These are phyloP conservation scores for Tautogolabrus adspersus DNA, from an alignment of 2,113 vertebrate genomes.

Conservation along the genomic window DNA sequence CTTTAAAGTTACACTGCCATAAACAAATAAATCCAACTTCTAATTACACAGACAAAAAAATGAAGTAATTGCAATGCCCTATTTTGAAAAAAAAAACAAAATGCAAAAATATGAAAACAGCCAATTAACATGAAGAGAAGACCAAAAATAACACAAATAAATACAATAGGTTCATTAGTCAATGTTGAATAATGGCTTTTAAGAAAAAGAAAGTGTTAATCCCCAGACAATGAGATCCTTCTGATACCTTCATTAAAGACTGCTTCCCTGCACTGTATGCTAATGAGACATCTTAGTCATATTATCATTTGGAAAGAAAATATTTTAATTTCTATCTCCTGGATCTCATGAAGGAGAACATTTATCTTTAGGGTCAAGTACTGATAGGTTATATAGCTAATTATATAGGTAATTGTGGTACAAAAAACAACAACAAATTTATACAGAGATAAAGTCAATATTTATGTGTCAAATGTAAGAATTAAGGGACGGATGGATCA, in stretches of 20 bases:
- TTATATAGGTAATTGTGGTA: background rate
- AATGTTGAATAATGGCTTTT: conserved; percentile 85
- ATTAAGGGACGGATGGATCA: too few relatives aligned
- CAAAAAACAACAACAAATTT: too few relatives aligned
- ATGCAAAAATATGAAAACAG: conserved; percentile 81
- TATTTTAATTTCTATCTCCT: conserved; percentile 75
- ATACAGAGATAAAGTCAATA: background rate
- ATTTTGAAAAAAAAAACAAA: conserved; percentile 77
- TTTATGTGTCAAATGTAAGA: too few relatives aligned
- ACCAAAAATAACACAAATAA: conserved; percentile 85
- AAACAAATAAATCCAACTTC: conserved; percentile 73
- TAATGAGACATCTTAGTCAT: conserved; percentile 85
- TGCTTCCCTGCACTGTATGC: conserved; percentile 80
- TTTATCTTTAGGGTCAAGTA: conserved; percentile 17
- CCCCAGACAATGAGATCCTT: conserved; percentile 84
- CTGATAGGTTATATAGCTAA: background rate
- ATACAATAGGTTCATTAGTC: conserved; percentile 85
- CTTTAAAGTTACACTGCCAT: conserved; percentile 67
- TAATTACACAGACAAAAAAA: conserved; percentile 75
- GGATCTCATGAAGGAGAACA: conserved; percentile 59
- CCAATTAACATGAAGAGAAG: conserved; percentile 84
- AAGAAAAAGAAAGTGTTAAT: conserved; percentile 84
- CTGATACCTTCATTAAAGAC: conserved; percentile 85
- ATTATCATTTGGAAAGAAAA: conserved; percentile 79
- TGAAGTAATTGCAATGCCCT: conserved; percentile 83